Evolutionary conservation across 2,113 vertebrate species (phyloP), one percentile per base, ranked within the genome.

Genomic region (Phoenicopterus ruber): DNA sequence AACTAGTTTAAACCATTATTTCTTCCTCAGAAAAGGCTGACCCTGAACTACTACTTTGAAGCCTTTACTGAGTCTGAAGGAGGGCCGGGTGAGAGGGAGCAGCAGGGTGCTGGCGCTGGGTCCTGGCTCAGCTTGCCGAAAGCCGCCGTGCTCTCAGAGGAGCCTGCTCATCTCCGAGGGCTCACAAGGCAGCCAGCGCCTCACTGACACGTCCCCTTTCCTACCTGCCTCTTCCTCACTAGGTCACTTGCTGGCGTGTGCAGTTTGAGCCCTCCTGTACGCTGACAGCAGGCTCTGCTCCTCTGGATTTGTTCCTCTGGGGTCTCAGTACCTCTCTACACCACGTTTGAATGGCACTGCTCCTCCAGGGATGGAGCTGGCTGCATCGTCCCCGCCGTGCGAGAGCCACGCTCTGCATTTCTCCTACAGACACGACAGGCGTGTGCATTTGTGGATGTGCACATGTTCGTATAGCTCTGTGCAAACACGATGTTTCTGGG

Each of bases 331-430:
- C 4, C 22, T 50, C 40, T 28, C 50, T 22, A 29, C 13, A 52
- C 18, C 13, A 7, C 0, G 3, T 38, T 0, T n/a, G 44, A 77
- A 69, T 4, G 36, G 26, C 0, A 1, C 65, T 55, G 61, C 34
- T 85, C 19, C 52, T 62, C 32, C 61, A 58, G 40, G 28, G 34
- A 38, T 44, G 36, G 55, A 87, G 54, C 26, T 69, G 58, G 34
- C 59, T 61, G 54, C n/a, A 46, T 46, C 44, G 25, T 17, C 74
- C 52, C 38, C 49, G 50, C 28, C 4, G 44, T 4, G 25, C 1
- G 4, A 42, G 38, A 76, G 44, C 12, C n/a, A 62, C 0, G 0
- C 13, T 40, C 77, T 32, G 38, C n/a, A 22, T 15, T 66, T 54
- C 82, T 54, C 65, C 79, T 26, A 2, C 0, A 49, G 40, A 32